A percentile compares a stretch with the other conserved stretches of the same genome.
Evolutionary conservation across 2,888 invertebrate genomes (phyloP).

Genomic region (Sarcophaga caerulescens): DNA sequence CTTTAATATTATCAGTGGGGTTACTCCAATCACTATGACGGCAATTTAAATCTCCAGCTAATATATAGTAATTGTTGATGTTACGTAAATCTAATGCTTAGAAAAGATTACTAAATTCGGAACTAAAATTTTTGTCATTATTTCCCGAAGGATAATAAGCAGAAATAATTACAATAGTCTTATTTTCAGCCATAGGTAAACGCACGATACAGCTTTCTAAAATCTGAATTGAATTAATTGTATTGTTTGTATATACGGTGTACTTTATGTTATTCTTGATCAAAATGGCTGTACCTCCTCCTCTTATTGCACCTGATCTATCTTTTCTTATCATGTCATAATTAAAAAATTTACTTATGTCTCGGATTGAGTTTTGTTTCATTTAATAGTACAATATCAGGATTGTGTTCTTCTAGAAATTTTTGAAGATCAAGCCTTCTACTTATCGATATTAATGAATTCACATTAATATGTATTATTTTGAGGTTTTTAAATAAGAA

Average conservation of each 20-base stretch:
- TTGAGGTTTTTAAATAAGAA: too few relatives aligned
- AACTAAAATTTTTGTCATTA: background rate
- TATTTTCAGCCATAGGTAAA: background rate
- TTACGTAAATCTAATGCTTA: background rate
- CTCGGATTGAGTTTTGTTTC: background rate
- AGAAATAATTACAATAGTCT: background rate
- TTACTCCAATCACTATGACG: background rate
- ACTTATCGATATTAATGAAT: too few relatives aligned
- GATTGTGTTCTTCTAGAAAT: background rate
- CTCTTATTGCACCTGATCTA: background rate
- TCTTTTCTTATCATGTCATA: background rate
- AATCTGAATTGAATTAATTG: too few relatives aligned
- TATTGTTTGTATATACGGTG: too few relatives aligned
- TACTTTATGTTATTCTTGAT: background rate
- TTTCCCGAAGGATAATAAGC: slow-evolving; percentile 3
- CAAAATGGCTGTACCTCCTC: background rate
- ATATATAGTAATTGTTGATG: background rate
- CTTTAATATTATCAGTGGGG: background rate
- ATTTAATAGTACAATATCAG: background rate
- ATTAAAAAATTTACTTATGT: background rate
- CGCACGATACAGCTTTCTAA: too few relatives aligned
- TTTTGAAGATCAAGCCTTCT: too few relatives aligned
- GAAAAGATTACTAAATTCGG: too few relatives aligned
- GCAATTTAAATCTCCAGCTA: background rate
- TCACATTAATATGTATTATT: too few relatives aligned